These are phyloP conservation scores for Meriones psammophilus DNA, from an alignment of 2,797 vertebrate genomes.

Conservation along the genomic window DNA sequence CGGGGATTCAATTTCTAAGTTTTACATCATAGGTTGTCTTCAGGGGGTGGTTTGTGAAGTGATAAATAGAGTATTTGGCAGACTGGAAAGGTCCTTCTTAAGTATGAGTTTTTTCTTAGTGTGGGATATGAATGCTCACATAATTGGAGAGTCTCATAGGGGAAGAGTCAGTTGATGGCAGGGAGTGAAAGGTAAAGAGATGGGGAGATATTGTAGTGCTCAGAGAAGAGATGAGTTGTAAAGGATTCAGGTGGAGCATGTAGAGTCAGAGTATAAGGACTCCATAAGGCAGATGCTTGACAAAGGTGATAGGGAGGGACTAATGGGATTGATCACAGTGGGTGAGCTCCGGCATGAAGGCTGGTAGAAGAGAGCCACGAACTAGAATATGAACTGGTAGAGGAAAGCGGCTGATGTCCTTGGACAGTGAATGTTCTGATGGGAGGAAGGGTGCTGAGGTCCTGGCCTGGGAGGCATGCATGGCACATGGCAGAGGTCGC, in stretches of 20 bases:
- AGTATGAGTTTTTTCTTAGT: neutral
- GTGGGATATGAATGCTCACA: neutral
- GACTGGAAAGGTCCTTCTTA: neutral
- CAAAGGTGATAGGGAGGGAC: neutral
- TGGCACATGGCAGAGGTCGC: neutral
- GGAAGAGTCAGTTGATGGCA: neutral
- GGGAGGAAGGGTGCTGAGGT: neutral
- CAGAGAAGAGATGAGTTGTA: neutral
- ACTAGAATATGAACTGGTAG: neutral
- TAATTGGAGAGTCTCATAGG: neutral
- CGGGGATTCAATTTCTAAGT: neutral
- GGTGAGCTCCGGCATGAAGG: accelerated
- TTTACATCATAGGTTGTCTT: neutral
- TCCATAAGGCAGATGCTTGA: accelerated
- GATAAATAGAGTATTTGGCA: neutral
- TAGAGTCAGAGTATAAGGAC: neutral
- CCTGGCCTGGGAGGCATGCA: neutral
- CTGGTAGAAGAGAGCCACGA: too few species aligned
- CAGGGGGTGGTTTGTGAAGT: neutral
- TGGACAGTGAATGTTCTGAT: neutral
- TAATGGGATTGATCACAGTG: accelerated
- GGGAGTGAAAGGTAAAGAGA: neutral
- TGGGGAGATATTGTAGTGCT: neutral
- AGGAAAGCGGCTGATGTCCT: neutral
- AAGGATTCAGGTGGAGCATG: neutral